These are phyloP conservation scores for Biston betularia DNA, from an alignment of 2,888 invertebrate species.

Conservation along the genomic window DNA sequence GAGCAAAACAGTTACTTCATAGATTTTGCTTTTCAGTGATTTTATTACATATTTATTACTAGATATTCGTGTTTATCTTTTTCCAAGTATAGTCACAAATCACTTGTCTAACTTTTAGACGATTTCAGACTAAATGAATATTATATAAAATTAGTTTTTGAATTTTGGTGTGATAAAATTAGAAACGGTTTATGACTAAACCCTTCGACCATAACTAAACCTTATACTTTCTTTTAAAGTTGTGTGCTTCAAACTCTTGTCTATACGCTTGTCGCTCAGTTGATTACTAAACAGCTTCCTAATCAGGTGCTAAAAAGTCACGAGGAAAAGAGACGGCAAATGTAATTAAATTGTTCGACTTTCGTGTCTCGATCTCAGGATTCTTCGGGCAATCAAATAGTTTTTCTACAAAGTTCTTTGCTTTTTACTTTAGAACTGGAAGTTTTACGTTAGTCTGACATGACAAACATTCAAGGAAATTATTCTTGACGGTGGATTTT, in stretches of 20 bases:
- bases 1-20: too few species aligned
- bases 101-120: too few species aligned
- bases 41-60: too few species aligned
- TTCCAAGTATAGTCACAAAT: too few species aligned
- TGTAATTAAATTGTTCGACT: conserved; percentile 79
- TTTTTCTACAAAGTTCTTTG: conserved; percentile 64
- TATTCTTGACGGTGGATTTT: conserved; percentile 25
- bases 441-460: conserved; percentile 50
- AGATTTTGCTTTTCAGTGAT: too few species aligned
- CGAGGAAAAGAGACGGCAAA: conserved; percentile 65
- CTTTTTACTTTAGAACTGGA: conserved; percentile 59
- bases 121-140: too few species aligned
- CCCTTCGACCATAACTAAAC: too few species aligned
- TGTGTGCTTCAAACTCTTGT: background rate
- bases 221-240: background rate
- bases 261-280: conserved; percentile 10
- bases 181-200: too few species aligned
- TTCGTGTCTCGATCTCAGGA: conserved; percentile 59
- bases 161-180: too few species aligned
- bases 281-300: conserved; percentile 24
- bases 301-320: conserved; percentile 52
- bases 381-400: conserved; percentile 67
- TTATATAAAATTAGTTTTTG: too few species aligned
- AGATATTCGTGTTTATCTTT: too few species aligned
- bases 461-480: conserved; percentile 33